Conservation (phyloP, 2,888 invertebrate species). For the Prosopocoilus inquinatus region DNA sequence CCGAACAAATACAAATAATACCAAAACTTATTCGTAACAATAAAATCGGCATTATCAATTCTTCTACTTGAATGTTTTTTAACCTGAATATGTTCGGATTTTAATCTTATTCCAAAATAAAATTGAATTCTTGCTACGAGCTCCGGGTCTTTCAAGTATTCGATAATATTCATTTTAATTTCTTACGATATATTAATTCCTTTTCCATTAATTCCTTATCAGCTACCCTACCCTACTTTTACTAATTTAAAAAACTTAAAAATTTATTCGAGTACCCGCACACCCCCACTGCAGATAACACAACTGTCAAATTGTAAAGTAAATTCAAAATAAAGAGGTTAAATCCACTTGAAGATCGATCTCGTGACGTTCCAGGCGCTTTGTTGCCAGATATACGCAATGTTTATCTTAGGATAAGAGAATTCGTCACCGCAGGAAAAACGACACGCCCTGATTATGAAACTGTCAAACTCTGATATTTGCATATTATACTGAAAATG, state of each 20-base stretch:
- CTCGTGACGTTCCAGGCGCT: too few species aligned
- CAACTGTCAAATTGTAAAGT: neutral
- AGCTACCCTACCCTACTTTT: neutral
- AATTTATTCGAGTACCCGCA: constrained; percentile 2
- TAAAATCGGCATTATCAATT: constrained; percentile 53
- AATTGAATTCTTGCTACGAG: constrained; percentile 77
- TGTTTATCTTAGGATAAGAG: too few species aligned
- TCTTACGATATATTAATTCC: neutral
- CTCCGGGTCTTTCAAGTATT: constrained; percentile 71
- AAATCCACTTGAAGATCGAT: neutral
- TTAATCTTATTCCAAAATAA: constrained; percentile 66
- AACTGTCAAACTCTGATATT: too few species aligned
- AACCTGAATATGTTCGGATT: constrained; percentile 16
- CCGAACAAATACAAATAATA: constrained; percentile 83
- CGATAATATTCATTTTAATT: constrained; percentile 48
- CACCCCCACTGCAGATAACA: constrained; percentile 17
- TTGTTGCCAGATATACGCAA: too few species aligned
- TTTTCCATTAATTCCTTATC: neutral
- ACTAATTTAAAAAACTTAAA: neutral
- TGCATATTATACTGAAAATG: too few species aligned
- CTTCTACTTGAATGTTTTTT: constrained; percentile 33
- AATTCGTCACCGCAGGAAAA: too few species aligned
- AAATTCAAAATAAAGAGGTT: constrained; percentile 4
- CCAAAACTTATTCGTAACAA: constrained; percentile 73
- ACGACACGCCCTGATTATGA: too few species aligned